phyloP scores from a whole-genome alignment of 2,888 invertebrate species.

The Lasioglossum leucozonium region DNA sequence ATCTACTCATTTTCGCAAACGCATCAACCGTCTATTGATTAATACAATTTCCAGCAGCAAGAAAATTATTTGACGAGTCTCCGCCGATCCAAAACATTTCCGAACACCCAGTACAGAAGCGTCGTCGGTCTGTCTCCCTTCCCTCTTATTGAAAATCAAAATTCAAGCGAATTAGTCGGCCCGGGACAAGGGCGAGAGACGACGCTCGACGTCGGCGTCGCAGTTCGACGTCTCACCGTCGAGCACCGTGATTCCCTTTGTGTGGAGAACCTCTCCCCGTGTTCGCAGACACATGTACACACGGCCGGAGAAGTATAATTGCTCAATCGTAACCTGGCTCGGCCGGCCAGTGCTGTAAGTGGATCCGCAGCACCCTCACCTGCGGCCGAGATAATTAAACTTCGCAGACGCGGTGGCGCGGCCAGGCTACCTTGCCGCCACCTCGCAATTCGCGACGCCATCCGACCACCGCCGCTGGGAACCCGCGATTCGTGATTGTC shows the following conservation, averaged over 20 bases:
- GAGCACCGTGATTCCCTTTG: slow-evolving; percentile 30
- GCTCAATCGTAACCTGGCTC: slow-evolving; percentile 68
- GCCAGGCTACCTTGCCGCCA: slow-evolving; percentile 12
- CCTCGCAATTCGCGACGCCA: slow-evolving; percentile 21
- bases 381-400: slow-evolving; percentile 74
- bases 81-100: neutral
- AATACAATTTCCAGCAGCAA: no score
- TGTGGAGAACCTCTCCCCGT: neutral
- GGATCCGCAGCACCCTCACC: slow-evolving; percentile 68
- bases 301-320: slow-evolving; percentile 60
- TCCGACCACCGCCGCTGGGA: slow-evolving; percentile 19
- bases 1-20: no score
- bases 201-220: neutral
- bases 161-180: slow-evolving; percentile 81
- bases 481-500: slow-evolving; percentile 43
- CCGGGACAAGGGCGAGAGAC: slow-evolving; percentile 24
- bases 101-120: neutral
- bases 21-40: no score
- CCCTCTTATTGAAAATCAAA: slow-evolving; percentile 84
- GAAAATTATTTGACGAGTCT: neutral
- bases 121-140: slow-evolving; percentile 4
- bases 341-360: slow-evolving; percentile 69
- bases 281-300: slow-evolving; percentile 16
- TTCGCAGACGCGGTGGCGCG: slow-evolving; percentile 71
- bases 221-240: slow-evolving; percentile 4